Percentiles rank a stretch among this genome's conserved stretches.
Conservation (phyloP, 2,888 invertebrate species). For the Branchipolynoe longqiensis region DNA sequence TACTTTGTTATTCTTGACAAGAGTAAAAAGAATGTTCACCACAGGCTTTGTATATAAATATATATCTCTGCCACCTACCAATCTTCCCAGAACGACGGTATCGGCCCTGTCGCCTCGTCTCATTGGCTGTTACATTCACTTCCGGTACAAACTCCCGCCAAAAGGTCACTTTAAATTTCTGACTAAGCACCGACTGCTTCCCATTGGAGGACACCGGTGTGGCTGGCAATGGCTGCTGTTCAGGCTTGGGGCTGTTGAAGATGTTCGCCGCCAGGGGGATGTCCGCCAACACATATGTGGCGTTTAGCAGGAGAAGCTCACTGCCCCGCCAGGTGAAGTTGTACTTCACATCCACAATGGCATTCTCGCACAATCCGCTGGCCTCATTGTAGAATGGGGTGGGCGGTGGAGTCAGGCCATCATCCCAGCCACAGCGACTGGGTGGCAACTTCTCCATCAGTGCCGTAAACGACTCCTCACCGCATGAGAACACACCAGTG, state of each 20-base stretch:
- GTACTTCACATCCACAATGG: constrained; percentile 76
- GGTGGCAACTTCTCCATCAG: no score
- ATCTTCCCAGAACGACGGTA: constrained; percentile 73
- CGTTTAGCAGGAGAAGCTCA: constrained; percentile 71
- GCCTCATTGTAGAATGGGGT: constrained; percentile 65
- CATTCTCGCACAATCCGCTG: constrained; percentile 70
- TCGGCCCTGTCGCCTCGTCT: constrained; percentile 17
- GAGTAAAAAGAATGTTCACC: no score
- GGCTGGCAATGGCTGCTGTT: neutral
- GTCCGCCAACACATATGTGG: constrained; percentile 72
- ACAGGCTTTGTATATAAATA: no score
- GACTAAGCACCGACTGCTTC: constrained; percentile 68
- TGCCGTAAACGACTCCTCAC: no score
- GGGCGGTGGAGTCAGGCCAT: constrained; percentile 69
- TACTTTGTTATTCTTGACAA: no score
- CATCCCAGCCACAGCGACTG: constrained; percentile 73
- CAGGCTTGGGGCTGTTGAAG: neutral
- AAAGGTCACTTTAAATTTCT: constrained; percentile 72
- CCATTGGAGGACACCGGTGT: neutral
- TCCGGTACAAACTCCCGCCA: constrained; percentile 63
- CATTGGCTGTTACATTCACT: constrained; percentile 29
- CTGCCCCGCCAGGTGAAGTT: constrained; percentile 74
- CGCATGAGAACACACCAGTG: no score
- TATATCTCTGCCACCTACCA: no score
- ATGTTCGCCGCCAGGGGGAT: constrained; percentile 63